phyloP scores from a whole-genome alignment of 2,113 vertebrate species.

The Phrynosoma platyrhinos region DNA sequence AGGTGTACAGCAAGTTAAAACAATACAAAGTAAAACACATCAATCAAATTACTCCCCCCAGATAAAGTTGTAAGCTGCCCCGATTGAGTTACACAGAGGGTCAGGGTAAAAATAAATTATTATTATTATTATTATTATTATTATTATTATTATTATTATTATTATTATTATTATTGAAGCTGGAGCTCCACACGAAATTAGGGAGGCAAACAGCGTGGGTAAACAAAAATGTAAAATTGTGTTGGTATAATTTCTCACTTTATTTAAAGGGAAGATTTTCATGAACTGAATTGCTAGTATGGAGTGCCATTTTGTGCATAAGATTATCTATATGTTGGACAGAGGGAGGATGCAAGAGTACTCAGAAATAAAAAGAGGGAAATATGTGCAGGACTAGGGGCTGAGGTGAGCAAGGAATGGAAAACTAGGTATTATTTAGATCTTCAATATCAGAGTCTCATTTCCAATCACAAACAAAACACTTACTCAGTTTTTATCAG shows the following conservation, averaged over 20 bases:
- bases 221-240: background rate
- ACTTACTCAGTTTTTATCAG: conserved; percentile 21
- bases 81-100: too few species aligned
- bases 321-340: background rate
- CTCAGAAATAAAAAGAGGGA: background rate
- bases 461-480: background rate
- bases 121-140: background rate
- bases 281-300: background rate
- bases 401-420: background rate
- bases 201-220: background rate
- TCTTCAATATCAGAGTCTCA: background rate
- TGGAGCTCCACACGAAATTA: background rate
- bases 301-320: background rate
- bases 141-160: background rate
- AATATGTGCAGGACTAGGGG: background rate
- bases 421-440: background rate
- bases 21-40: too few species aligned
- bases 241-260: too few species aligned
- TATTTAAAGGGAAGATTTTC: background rate
- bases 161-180: background rate
- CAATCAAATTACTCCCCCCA: too few species aligned
- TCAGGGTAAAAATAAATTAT: too few species aligned
- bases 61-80: too few species aligned
- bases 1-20: too few species aligned
- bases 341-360: background rate